Evolutionary conservation across 2,797 vertebrate genomes (phyloP), one percentile per base, ranked within the genome.

Genomic region (Nyctalus aviator): DNA sequence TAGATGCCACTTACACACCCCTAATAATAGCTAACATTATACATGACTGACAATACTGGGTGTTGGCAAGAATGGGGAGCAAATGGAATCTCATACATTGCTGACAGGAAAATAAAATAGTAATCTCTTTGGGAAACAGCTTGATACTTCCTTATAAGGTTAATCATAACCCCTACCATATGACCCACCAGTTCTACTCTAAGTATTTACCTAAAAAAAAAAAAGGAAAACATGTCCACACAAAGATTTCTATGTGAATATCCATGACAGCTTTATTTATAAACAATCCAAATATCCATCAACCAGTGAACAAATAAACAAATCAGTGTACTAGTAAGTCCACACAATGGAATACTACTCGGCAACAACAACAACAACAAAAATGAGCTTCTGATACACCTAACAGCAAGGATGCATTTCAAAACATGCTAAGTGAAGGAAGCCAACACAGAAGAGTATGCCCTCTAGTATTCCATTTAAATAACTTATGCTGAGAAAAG

Each of bases 391-490:
- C 57, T 57, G 15, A 66, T 44, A 53, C 2, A 91, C 14, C n/a
- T 53, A 85, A 90, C 15, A 89, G 50, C 15, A 59, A 90, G 41
- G 64, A 62, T 72, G 8, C 37, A 83, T 30, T 46, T 92, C 71
- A 86, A 88, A 90, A 83, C 44, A 83, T 48, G 20, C 66, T 84
- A 53, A 91, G 37, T 90, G 69, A 96, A 93, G 37, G 79, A 79
- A 89, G 44, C n/a, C 90, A 94, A 85, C 27, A 32, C 53, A 46
- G 86, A 87, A 71, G 44, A 75, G 35, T 76, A 41, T 44, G 46
- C 37, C 82, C 59, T 86, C 13, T 77, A 44, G 41, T 46, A 66
- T 75, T 87, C 44, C 35, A 77, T 57, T 84, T 90, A 68, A 3
- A 35, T 44, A 94, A 95, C 20, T 75, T 66, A 72, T 48, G 35